Evolutionary conservation across 2,888 invertebrate species (phyloP).

Genomic region (Leucophenga montana): DNA sequence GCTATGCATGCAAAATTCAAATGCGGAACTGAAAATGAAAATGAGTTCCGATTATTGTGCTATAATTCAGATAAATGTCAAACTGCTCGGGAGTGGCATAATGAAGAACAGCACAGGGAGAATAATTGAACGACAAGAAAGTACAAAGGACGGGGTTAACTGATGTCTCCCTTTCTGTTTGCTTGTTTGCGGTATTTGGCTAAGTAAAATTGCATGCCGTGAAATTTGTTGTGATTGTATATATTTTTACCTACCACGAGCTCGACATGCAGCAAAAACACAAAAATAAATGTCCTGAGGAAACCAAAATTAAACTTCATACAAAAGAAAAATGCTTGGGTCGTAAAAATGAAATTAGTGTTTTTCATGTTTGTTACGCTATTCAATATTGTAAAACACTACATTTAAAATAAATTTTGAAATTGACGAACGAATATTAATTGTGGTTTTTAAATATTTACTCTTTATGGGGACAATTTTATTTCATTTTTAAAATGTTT

Average conservation of each 20-base stretch:
- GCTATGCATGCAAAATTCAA: conserved; percentile 41
- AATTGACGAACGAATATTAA: neutral
- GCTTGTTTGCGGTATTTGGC: conserved; percentile 36
- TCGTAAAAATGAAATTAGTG: conserved; percentile 58
- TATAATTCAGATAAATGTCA: conserved; percentile 59
- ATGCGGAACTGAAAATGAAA: conserved; percentile 44
- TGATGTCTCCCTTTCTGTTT: conserved; percentile 58
- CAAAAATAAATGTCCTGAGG: conserved; percentile 39
- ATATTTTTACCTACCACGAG: too few species aligned
- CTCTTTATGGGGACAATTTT: too few species aligned
- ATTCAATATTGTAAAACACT: conserved; percentile 38
- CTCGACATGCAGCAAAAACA: too few species aligned
- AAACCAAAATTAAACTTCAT: neutral
- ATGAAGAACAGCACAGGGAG: too few species aligned
- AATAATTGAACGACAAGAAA: conserved; percentile 29
- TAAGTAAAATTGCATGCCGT: conserved; percentile 55
- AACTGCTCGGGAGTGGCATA: conserved; percentile 50
- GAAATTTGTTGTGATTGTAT: conserved; percentile 67
- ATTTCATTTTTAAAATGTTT: too few species aligned
- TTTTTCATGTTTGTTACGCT: conserved; percentile 47
- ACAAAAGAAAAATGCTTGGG: conserved; percentile 44
- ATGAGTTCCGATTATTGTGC: conserved; percentile 44
- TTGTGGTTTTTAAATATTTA: too few species aligned
- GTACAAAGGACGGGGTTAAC: conserved; percentile 49
- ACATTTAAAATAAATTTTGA: conserved; percentile 37